Percentiles rank a stretch among this genome's conserved stretches.
phyloP scores from a whole-genome alignment of 2,888 invertebrate species.

The Gryllus longicercus region DNA sequence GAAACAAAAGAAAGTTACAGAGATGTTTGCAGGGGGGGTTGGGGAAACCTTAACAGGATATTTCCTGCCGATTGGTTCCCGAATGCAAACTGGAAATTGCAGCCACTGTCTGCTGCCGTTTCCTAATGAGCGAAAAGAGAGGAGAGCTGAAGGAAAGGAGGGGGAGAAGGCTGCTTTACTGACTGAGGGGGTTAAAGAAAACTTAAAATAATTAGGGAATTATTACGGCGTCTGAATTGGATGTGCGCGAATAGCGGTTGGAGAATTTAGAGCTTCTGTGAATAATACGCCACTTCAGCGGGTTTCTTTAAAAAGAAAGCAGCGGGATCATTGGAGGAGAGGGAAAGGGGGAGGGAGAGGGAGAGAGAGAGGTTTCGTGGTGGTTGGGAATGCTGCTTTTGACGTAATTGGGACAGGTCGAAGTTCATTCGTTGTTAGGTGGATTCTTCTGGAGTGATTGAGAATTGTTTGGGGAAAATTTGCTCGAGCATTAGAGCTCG shows the following conservation, averaged over 20 bases:
- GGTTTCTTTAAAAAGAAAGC: neutral
- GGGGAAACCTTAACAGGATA: neutral
- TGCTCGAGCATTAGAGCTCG: no score
- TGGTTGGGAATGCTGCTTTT: no score
- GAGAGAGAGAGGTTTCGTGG: no score
- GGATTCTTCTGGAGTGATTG: no score
- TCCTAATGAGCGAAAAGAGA: no score
- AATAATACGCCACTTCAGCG: conserved; percentile 17
- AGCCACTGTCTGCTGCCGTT: neutral
- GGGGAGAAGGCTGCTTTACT: neutral
- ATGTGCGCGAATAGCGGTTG: neutral
- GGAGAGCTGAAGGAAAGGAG: neutral
- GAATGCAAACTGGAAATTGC: conserved; percentile 5
- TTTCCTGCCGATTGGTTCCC: conserved; percentile 7
- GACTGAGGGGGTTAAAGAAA: neutral
- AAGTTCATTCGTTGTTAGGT: no score
- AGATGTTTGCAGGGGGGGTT: neutral
- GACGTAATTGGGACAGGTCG: no score
- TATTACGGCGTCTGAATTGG: neutral
- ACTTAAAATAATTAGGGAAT: conserved; percentile 17
- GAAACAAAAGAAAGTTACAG: conserved; percentile 2
- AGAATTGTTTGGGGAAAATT: no score
- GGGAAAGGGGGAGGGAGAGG: no score
- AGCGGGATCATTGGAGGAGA: no score
- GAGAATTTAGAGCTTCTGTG: neutral